These are phyloP conservation scores for Nipponacmea schrenckii DNA, from an alignment of 2,888 invertebrate species.

Conservation along the genomic window DNA sequence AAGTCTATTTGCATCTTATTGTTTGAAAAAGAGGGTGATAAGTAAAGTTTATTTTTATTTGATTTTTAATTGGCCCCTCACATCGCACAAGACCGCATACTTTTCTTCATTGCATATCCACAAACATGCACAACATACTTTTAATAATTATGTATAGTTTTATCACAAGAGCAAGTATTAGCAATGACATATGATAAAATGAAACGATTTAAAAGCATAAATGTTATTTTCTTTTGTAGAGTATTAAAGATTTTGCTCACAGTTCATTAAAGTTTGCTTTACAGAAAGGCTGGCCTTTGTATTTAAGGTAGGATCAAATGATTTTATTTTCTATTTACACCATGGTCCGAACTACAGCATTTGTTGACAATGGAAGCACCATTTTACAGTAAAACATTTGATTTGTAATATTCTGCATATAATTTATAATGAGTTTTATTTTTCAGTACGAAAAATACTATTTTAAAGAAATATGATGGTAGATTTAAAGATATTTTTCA, in stretches of 20 bases:
- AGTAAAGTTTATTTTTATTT: no score
- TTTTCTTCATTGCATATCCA: no score
- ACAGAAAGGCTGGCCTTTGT: constrained; percentile 85
- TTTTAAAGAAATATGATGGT: constrained; percentile 95
- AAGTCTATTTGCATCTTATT: constrained; percentile 15
- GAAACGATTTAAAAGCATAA: no score
- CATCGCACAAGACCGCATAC: no score
- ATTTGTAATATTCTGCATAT: no score
- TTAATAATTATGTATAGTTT: no score
- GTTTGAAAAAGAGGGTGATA: no score
- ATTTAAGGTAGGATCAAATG: constrained; percentile 74
- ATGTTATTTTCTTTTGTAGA: constrained; percentile 53
- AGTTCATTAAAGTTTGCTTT: constrained; percentile 92
- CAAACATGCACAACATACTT: no score
- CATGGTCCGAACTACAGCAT: neutral
- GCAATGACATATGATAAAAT: no score
- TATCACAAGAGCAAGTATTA: no score
- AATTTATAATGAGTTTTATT: neutral
- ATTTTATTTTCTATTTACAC: neutral
- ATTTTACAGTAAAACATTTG: no score
- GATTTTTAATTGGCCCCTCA: no score
- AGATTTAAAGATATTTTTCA: constrained; percentile 97
- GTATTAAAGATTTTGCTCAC: constrained; percentile 87
- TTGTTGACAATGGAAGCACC: neutral
- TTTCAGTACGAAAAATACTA: constrained; percentile 91